Evolutionary conservation across 2,113 vertebrate genomes (phyloP).

Genomic region (Clarias macrocephalus): DNA sequence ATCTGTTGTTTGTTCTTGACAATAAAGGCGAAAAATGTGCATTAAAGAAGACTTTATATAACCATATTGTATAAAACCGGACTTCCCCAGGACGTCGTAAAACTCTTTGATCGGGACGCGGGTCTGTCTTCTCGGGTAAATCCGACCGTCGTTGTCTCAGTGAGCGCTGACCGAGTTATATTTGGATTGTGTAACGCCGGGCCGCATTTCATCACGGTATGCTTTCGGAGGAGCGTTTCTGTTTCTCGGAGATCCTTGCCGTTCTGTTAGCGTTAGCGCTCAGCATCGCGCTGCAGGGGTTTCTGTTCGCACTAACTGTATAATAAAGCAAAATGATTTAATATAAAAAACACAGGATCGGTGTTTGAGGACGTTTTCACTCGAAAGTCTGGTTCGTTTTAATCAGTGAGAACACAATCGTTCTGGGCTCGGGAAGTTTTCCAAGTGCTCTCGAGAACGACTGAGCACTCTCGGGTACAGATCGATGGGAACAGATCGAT

Average conservation of each 20-base stretch:
- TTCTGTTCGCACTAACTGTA: too few species aligned
- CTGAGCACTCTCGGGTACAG: too few species aligned
- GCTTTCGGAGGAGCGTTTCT: background rate
- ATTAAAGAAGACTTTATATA: slow-evolving; percentile 13
- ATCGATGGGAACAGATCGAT: too few species aligned
- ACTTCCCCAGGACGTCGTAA: slow-evolving; percentile 27
- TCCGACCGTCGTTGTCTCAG: background rate
- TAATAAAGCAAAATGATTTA: background rate
- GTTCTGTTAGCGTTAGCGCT: background rate
- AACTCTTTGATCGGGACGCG: slow-evolving; percentile 11
- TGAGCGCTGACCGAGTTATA: background rate
- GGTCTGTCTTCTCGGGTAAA: background rate
- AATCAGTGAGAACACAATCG: too few species aligned
- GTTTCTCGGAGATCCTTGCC: background rate
- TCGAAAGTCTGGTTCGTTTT: too few species aligned
- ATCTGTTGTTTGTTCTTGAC: slow-evolving; percentile 14
- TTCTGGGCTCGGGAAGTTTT: too few species aligned
- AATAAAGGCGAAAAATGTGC: slow-evolving; percentile 5
- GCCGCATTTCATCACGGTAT: background rate
- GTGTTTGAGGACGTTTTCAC: too few species aligned
- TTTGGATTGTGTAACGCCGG: background rate
- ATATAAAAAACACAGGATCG: background rate
- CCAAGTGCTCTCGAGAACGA: too few species aligned
- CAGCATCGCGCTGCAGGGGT: background rate
- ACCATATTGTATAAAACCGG: background rate